Base-by-base conservation (phyloP, 1,140 invertebrate genomes). In the Maniola jurtina region DNA sequence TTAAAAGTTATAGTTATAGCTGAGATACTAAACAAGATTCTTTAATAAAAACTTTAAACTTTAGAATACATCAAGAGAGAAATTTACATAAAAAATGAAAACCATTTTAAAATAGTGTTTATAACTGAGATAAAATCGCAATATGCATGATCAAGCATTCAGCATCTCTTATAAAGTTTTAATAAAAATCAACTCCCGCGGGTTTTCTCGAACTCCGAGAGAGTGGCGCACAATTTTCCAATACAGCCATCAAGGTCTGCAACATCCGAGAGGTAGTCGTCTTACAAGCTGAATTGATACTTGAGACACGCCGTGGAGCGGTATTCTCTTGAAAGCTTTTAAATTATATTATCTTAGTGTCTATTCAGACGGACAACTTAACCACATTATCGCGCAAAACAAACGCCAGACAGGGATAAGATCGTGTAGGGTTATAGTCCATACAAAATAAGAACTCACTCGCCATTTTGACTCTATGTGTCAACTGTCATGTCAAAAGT, bases 281-380 rank as follows among this genome's bases (percentile, higher is more conserved):
- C 80, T 88, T 87, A 90, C 88, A 90, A 88, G 85, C 83, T 84
- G 86, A 88, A 90, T 90, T 88, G 88, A 90, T 90, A 88, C 88
- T 90, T 88, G 81, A 90, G 86, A 90, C 87, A 83, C 78, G 76
- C 80, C 73, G 78, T 86, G 80, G 79, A 84, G 77, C 83, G 82
- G 84, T 85, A 88, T 88, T 90, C 86, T 88, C 84, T 88, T 89
- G 86, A 90, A 90, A 90, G 88, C 85, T 90, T 90, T 89, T 90
- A 88, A 88, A 90, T 90, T 90, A 90, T 89, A 90, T 90, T 90
- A 25, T 90, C 84, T 25, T 25, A 25, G 25, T 25, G 25, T 25
- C 25, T 25, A 25, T 25, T 25, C 25, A 25, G 25, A 25, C 25
- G 25, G 25, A 25, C 25, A 25, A 25, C 25, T 2, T 4, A 25